phyloP scores from a whole-genome alignment of 2,113 vertebrate genomes.

The Nansenia antarctica region DNA sequence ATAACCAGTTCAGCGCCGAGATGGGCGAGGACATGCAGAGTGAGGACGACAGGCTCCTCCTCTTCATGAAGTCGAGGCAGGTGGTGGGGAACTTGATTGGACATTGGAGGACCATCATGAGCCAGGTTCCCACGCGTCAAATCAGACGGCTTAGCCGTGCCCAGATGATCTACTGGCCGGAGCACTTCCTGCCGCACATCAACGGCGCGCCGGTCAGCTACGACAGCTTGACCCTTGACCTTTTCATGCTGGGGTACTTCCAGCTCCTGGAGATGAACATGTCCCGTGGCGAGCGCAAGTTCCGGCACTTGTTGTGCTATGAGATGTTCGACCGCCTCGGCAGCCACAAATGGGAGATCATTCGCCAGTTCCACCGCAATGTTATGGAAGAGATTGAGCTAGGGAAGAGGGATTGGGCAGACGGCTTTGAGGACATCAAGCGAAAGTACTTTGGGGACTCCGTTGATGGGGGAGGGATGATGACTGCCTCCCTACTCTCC shows the following conservation, averaged over 20 bases:
- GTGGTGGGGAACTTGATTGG: slow-evolving; percentile 85
- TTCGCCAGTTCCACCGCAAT: slow-evolving; percentile 87
- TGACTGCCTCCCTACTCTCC: slow-evolving; percentile 57
- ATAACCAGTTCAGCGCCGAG: slow-evolving; percentile 51
- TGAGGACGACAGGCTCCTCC: slow-evolving; percentile 80
- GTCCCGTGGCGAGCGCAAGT: slow-evolving; percentile 88
- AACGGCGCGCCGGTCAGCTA: slow-evolving; percentile 80
- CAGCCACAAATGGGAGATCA: slow-evolving; percentile 87
- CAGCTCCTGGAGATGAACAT: slow-evolving; percentile 97
- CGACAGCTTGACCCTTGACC: slow-evolving; percentile 89
- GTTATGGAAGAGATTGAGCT: slow-evolving; percentile 86
- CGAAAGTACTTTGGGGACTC: slow-evolving; percentile 83
- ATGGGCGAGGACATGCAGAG: slow-evolving; percentile 48
- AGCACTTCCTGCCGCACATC: slow-evolving; percentile 91
- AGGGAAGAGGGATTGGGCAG: slow-evolving; percentile 82
- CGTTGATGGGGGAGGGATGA: slow-evolving; percentile 51
- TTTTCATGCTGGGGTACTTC: slow-evolving; percentile 99
- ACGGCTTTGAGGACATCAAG: slow-evolving; percentile 92
- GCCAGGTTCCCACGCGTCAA: slow-evolving; percentile 81
- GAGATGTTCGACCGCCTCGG: slow-evolving; percentile 97
- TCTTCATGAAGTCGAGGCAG: slow-evolving; percentile 88
- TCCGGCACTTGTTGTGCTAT: slow-evolving; percentile 94
- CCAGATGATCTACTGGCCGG: slow-evolving; percentile 89
- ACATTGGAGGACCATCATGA: slow-evolving; percentile 89
- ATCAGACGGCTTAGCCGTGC: slow-evolving; percentile 79